Conservation (phyloP, 2,113 vertebrate species). For the Psammodynastes pulverulentus region DNA sequence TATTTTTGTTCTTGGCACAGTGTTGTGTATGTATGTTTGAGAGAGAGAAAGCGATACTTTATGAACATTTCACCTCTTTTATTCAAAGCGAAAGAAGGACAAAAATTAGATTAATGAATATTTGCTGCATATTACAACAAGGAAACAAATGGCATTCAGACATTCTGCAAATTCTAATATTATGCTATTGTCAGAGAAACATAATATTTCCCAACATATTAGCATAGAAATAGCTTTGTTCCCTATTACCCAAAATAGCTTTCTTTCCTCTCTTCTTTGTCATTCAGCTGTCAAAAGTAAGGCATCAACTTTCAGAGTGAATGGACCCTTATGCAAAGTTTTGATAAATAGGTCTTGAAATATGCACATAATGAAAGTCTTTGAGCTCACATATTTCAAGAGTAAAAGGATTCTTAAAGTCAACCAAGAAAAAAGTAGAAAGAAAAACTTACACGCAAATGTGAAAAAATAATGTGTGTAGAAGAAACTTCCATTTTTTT, state of each 20-base stretch:
- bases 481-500: background rate
- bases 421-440: background rate
- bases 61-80: constrained; percentile 55
- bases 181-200: constrained; percentile 24
- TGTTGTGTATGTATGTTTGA: background rate
- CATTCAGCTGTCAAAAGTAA: constrained; percentile 48
- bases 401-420: constrained; percentile 5
- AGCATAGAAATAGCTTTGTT: constrained; percentile 48
- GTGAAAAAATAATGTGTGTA: background rate
- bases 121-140: constrained; percentile 47
- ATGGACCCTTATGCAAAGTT: constrained; percentile 46
- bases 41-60: constrained; percentile 33
- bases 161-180: constrained; percentile 34
- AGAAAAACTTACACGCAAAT: background rate
- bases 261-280: constrained; percentile 37
- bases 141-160: constrained; percentile 44
- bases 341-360: constrained; percentile 51
- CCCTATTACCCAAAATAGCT: constrained; percentile 40
- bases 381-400: constrained; percentile 29
- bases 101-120: constrained; percentile 52
- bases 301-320: constrained; percentile 35
- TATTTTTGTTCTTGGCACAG: constrained; percentile 26
- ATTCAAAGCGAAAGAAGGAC: constrained; percentile 58
- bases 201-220: constrained; percentile 41
- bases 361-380: constrained; percentile 48